Percentiles rank a stretch among this genome's conserved stretches.
phyloP scores from a whole-genome alignment of 2,797 vertebrate species.

The Microhierax caerulescens region DNA sequence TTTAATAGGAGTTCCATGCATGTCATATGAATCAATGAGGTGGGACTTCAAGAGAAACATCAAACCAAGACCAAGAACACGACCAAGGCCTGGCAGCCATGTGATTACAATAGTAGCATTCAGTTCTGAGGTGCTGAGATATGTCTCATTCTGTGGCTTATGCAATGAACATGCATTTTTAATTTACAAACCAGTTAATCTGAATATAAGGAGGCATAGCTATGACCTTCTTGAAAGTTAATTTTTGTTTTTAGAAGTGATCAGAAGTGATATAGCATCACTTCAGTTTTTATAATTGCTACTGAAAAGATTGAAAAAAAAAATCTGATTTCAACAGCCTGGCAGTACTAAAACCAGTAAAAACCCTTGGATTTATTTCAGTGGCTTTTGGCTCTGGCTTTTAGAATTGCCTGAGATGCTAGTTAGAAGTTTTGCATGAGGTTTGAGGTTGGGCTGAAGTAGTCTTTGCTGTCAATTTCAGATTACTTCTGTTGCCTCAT shows the following conservation, averaged over 20 bases:
- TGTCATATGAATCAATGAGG: background rate
- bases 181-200: background rate
- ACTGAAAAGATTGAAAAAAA: background rate
- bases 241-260: background rate
- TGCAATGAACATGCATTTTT: accelerated
- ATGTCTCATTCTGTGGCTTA: accelerated
- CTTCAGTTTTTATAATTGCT: background rate
- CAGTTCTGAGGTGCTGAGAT: background rate
- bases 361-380: background rate
- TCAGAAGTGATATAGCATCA: background rate
- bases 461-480: background rate
- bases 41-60: background rate
- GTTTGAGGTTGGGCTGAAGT: background rate
- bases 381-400: background rate
- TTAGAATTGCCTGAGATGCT: background rate
- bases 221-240: background rate
- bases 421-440: background rate
- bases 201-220: background rate
- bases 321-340: background rate
- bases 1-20: background rate
- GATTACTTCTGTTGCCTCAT: background rate
- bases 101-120: background rate
- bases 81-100: background rate
- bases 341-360: background rate
- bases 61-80: background rate